Evolutionary conservation across 2,113 vertebrate species (phyloP).

Genomic region (Rana temporaria): DNA sequence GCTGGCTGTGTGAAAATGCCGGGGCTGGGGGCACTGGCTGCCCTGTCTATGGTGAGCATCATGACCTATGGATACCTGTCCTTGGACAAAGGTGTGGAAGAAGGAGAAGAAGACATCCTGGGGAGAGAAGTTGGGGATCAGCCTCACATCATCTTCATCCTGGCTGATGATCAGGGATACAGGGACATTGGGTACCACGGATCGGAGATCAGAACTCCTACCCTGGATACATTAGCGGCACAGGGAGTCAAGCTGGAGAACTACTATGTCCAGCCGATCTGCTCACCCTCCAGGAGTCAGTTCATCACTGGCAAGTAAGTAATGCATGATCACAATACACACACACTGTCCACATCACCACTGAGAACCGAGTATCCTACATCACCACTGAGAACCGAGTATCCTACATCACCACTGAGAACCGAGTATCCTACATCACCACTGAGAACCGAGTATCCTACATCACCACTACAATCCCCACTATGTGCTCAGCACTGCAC

Average conservation of each 20-base stretch:
- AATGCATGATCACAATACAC: not conserved
- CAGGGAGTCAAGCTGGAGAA: constrained; percentile 97
- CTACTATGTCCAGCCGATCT: constrained; percentile 98
- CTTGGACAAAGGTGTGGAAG: constrained; percentile 67
- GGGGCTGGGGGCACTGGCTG: constrained; percentile 72
- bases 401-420: not conserved
- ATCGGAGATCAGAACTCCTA: constrained; percentile 93
- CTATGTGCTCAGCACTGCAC: not conserved
- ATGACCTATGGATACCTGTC: constrained; percentile 77
- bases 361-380: not conserved
- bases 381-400: not conserved
- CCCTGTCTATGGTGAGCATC: constrained; percentile 78
- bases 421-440: constrained; percentile 4
- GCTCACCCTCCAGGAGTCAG: constrained; percentile 94
- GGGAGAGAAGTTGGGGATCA: constrained; percentile 64
- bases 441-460: constrained; percentile 1
- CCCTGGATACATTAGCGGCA: constrained; percentile 88
- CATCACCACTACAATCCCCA: not conserved
- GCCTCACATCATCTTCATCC: constrained; percentile 93
- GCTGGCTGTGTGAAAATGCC: constrained; percentile 69
- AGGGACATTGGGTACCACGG: constrained; percentile 96
- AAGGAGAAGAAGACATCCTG: constrained; percentile 36
- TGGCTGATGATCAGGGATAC: constrained; percentile 96
- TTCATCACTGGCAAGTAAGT: constrained; percentile 96
- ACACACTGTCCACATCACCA: not conserved